Percentiles rank a stretch among this genome's conserved stretches.
Evolutionary conservation across 2,113 vertebrate species (phyloP).

Genomic region (Pycnonotus jocosus): DNA sequence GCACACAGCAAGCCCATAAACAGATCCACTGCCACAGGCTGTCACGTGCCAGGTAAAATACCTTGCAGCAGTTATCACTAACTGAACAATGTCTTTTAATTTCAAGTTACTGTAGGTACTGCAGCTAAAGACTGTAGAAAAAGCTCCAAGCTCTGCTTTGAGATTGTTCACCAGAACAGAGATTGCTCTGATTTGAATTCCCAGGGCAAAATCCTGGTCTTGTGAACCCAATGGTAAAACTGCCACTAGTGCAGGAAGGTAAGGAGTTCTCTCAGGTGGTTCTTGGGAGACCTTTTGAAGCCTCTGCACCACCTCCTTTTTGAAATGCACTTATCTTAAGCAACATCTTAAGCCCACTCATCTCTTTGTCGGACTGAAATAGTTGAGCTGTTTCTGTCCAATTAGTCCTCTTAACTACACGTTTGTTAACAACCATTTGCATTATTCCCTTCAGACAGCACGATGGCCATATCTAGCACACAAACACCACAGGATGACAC

Average conservation of each 20-base stretch:
- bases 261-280: neutral
- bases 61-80: neutral
- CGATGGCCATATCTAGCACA: neutral
- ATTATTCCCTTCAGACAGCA: neutral
- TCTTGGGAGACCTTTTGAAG: neutral
- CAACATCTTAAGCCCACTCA: neutral
- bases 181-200: neutral
- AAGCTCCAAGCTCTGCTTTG: neutral
- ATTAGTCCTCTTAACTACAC: neutral
- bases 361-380: neutral
- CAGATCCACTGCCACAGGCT: neutral
- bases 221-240: neutral
- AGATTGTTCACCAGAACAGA: neutral
- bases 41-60: neutral
- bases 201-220: neutral
- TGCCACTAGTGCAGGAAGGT: neutral
- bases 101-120: neutral
- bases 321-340: neutral
- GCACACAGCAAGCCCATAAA: neutral
- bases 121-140: neutral
- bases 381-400: neutral
- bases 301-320: neutral
- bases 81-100: neutral
- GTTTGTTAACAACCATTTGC: neutral
- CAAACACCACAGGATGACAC: neutral